phyloP scores from a whole-genome alignment of 1,140 invertebrate species.

The Formica exsecta region DNA sequence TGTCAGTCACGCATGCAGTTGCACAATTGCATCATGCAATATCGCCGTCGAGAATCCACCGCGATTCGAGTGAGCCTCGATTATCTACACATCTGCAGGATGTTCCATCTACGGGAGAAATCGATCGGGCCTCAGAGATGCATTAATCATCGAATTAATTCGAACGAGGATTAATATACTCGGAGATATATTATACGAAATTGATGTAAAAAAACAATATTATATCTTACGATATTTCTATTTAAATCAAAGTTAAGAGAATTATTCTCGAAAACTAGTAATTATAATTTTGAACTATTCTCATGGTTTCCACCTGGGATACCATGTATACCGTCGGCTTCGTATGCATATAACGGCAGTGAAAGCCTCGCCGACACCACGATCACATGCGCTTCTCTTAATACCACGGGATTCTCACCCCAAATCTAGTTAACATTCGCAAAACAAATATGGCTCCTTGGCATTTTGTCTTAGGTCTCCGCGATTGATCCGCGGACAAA shows the following conservation, averaged over 20 bases:
- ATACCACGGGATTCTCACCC: constrained; percentile 62
- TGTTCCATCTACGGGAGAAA: constrained; percentile 12
- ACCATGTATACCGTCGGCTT: not conserved
- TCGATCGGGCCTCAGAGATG: not conserved
- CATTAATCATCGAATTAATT: not conserved
- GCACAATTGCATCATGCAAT: constrained; percentile 41
- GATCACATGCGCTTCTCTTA: constrained; percentile 41
- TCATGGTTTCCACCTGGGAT: not conserved
- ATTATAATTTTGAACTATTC: no score
- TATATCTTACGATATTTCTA: not conserved
- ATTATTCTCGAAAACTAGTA: not conserved
- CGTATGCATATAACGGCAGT: constrained; percentile 35
- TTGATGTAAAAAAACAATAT: not conserved
- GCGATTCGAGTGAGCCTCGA: not conserved
- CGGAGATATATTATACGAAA: not conserved
- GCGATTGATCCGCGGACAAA: not conserved
- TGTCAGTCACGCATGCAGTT: constrained; percentile 27
- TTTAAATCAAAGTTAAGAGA: not conserved
- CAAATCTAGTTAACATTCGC: constrained; percentile 47
- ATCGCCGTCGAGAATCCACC: constrained; percentile 9
- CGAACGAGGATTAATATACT: not conserved
- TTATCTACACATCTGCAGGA: not conserved
- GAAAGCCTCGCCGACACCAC: constrained; percentile 46
- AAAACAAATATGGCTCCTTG: constrained; percentile 43
- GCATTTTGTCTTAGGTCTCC: constrained; percentile 12